Evolutionary conservation across 2,113 vertebrate genomes (phyloP), one percentile per base, ranked within the genome.

Genomic region (Vimba vimba): DNA sequence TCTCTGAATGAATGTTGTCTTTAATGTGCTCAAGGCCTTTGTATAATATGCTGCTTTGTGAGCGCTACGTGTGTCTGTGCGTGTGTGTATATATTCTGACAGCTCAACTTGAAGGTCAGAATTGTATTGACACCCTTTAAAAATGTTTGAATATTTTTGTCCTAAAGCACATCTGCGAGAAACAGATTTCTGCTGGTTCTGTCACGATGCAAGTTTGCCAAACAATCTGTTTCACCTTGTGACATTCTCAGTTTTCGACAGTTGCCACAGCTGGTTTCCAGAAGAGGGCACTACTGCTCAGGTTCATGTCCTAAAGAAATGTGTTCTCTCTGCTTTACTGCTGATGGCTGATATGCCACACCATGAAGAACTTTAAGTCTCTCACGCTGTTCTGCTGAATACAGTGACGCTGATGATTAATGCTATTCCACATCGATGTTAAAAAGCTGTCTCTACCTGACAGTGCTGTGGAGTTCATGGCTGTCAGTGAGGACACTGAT

Each of bases 261-360:
- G 50, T 55, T 55, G 19, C 25, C 47, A 55, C 66, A 73, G 68
- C 50, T 57, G 68, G 4, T 25, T 82, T 83, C 82, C 82, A 83
- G 50, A 17, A 83, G 82, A 83, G 82, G 82, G 81, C 81, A 64
- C 81, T 71, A n/a, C 19, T 3, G 19, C 45, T 68, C 79, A 52
- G 62, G 62, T 66, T 64, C 39, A 19, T 11, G 75, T 57, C 47
- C 25, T 77, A 55, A 25, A 1, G 3, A 30, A 33, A 33, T 19
- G 25, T 9, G 8, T 71, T 12, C 52, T n/a, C 57, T 62, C 50
- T 62, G 7, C 8, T 27, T 21, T 50, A 30, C 25, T 47, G 60
- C 36, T 81, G 57, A 27, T 39, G 55, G 33, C 27, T 62, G 25
- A 39, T 50, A 8, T 45, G 12, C 39, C 25, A n/a, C 21, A 0